Percentiles rank a stretch among this genome's conserved stretches.
These are phyloP conservation scores for Caligus rogercresseyi DNA, from an alignment of 1,140 invertebrate genomes.

Conservation along the genomic window DNA sequence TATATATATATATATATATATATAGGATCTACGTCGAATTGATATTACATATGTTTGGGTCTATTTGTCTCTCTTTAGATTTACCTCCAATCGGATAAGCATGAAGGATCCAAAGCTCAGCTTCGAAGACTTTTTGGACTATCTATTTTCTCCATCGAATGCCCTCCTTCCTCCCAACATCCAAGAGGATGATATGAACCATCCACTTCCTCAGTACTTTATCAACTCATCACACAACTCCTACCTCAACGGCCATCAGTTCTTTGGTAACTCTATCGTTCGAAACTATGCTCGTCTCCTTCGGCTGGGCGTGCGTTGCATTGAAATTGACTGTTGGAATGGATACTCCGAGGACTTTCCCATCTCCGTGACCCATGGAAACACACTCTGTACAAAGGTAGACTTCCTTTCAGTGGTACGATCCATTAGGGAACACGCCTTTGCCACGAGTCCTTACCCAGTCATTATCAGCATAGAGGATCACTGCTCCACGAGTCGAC, in stretches of 20 bases:
- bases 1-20: too few relatives aligned
- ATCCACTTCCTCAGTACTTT: slow-evolving; percentile 87
- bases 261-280: neutral
- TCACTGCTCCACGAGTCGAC: slow-evolving; percentile 6
- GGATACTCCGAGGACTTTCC: neutral
- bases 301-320: slow-evolving; percentile 1
- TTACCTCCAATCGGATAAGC: neutral
- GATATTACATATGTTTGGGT: neutral
- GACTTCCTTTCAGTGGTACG: neutral
- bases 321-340: slow-evolving; percentile 15
- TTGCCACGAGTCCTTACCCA: slow-evolving; percentile 6
- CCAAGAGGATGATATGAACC: slow-evolving; percentile 87
- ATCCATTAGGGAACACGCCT: slow-evolving; percentile 1
- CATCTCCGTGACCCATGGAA: slow-evolving; percentile 8
- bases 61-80: neutral
- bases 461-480: slow-evolving; percentile 9
- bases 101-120: neutral
- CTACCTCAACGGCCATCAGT: slow-evolving; percentile 49
- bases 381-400: slow-evolving; percentile 7
- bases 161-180: slow-evolving; percentile 71
- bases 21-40: neutral
- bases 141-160: slow-evolving; percentile 87
- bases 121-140: slow-evolving; percentile 73
- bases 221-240: slow-evolving; percentile 98
- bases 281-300: neutral